Conservation (phyloP, 2,113 vertebrate genomes). For the Scortum barcoo region DNA sequence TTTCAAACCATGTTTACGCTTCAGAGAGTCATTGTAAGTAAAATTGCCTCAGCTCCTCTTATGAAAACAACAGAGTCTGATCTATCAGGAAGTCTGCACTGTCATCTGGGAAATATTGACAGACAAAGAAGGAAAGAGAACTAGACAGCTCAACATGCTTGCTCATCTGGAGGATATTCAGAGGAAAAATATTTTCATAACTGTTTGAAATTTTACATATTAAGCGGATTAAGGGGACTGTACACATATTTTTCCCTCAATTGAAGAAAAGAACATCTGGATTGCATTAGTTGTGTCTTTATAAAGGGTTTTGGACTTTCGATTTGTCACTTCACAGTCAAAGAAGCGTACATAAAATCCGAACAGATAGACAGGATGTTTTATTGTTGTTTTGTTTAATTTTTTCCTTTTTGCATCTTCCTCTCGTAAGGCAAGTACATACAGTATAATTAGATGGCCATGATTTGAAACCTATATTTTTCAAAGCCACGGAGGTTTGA, state of each 20-base stretch:
- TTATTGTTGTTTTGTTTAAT: slow-evolving; percentile 23
- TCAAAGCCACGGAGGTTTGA: slow-evolving; percentile 56
- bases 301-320: slow-evolving; percentile 64
- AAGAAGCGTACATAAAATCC: slow-evolving; percentile 18
- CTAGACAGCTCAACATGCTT: slow-evolving; percentile 64
- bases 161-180: slow-evolving; percentile 79
- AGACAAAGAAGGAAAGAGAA: slow-evolving; percentile 58
- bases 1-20: slow-evolving; percentile 3
- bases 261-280: slow-evolving; percentile 76
- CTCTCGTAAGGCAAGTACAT: slow-evolving; percentile 27
- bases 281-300: slow-evolving; percentile 67
- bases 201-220: slow-evolving; percentile 82
- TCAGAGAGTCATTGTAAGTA: slow-evolving; percentile 16
- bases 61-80: slow-evolving; percentile 47
- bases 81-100: slow-evolving; percentile 59
- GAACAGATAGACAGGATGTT: slow-evolving; percentile 29
- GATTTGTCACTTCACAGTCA: slow-evolving; percentile 71
- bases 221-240: slow-evolving; percentile 77
- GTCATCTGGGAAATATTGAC: slow-evolving; percentile 65
- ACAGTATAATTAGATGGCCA: slow-evolving; percentile 61
- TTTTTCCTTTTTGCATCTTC: slow-evolving; percentile 10
- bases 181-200: slow-evolving; percentile 82
- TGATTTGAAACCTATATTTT: slow-evolving; percentile 67
- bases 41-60: slow-evolving; percentile 28
- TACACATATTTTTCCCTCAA: slow-evolving; percentile 51